Evolutionary conservation across 2,113 vertebrate species (phyloP).

Genomic region (Notothenia rossii): DNA sequence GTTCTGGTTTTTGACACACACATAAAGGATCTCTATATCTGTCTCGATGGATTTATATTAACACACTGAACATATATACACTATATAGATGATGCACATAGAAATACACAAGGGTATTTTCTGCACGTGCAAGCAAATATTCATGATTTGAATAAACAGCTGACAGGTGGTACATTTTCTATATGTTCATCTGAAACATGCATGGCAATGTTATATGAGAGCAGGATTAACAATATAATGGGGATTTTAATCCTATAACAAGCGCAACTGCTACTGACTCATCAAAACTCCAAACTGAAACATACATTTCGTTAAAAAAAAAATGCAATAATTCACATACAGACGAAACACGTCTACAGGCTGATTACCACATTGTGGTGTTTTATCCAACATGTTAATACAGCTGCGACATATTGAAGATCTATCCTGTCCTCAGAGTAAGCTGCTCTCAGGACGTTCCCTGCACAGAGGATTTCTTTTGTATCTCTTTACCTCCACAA

Average conservation of each 20-base stretch:
- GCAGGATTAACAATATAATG: not conserved
- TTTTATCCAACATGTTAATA: not conserved
- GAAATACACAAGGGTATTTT: not conserved
- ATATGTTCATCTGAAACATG: not conserved
- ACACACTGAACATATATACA: not conserved
- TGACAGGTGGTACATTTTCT: not conserved
- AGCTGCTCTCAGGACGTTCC: conserved; percentile 14
- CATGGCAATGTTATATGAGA: not conserved
- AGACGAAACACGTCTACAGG: not conserved
- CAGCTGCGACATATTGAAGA: not conserved
- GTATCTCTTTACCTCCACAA: not conserved
- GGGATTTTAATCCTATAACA: not conserved
- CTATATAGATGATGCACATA: too few relatives aligned
- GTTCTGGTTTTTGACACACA: conserved; percentile 27
- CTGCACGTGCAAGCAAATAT: not conserved
- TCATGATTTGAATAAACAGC: not conserved
- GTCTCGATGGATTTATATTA: not conserved
- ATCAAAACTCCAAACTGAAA: too few relatives aligned
- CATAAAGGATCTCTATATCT: not conserved
- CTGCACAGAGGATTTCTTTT: not conserved
- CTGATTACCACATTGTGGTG: not conserved
- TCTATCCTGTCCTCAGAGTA: conserved; percentile 3
- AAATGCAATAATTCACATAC: not conserved
- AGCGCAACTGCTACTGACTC: not conserved
- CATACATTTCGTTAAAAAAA: too few relatives aligned